These are phyloP conservation scores for Tetrax tetrax DNA, from an alignment of 2,113 vertebrate species.

Conservation along the genomic window DNA sequence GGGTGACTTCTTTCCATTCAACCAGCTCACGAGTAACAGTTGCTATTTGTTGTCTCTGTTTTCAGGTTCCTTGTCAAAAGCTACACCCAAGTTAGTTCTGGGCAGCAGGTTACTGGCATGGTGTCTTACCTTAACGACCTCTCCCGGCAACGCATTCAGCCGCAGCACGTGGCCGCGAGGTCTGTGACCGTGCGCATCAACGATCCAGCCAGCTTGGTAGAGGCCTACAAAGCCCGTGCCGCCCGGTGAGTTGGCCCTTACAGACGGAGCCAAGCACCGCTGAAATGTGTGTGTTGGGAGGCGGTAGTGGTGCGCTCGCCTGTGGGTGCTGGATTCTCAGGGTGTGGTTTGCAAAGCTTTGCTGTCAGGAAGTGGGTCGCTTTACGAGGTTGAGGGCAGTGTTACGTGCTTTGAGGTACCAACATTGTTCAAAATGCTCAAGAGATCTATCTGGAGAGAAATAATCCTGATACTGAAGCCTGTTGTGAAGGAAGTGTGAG, in stretches of 20 bases:
- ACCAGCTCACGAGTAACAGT: not conserved
- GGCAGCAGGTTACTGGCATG: conserved; percentile 84
- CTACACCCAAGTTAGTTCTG: conserved; percentile 85
- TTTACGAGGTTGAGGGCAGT: not conserved
- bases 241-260: conserved; percentile 75
- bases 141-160: conserved; percentile 80
- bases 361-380: not conserved
- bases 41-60: not conserved
- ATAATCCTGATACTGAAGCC: not conserved
- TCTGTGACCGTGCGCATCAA: conserved; percentile 76
- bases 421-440: not conserved
- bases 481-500: not conserved
- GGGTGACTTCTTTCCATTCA: not conserved
- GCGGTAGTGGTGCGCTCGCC: not conserved
- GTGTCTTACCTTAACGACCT: conserved; percentile 93
- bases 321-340: not conserved
- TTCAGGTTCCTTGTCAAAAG: conserved; percentile 92
- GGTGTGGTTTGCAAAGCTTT: not conserved
- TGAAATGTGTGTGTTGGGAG: not conserved
- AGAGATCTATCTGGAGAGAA: not conserved
- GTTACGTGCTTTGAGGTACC: not conserved
- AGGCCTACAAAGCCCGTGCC: conserved; percentile 90
- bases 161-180: conserved; percentile 83
- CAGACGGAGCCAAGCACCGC: not conserved
- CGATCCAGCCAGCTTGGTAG: conserved; percentile 82